These are phyloP conservation scores for Coturnix japonica DNA, from an alignment of 2,113 vertebrate species.

Conservation along the genomic window DNA sequence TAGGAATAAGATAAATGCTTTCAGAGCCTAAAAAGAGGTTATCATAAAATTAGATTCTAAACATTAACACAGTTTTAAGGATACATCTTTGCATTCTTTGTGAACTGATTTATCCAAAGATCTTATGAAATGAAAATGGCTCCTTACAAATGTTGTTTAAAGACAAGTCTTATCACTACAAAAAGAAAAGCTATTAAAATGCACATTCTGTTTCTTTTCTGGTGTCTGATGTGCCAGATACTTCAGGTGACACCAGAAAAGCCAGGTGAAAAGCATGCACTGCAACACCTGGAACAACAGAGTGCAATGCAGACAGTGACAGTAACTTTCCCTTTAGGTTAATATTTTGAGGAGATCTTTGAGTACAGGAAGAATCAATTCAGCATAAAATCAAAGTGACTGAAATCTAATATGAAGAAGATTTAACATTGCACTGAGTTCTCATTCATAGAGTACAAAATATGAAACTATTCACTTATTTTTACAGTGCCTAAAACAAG, in stretches of 20 bases:
- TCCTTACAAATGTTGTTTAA: not conserved
- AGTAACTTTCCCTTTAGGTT: not conserved
- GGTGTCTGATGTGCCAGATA: not conserved
- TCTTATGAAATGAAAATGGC: not conserved
- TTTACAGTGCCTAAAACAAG: not conserved
- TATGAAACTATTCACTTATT: not conserved
- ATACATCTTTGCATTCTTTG: not conserved
- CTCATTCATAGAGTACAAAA: not conserved
- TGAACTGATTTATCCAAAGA: not conserved
- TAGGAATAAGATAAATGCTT: not conserved
- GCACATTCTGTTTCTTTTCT: not conserved
- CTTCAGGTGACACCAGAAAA: not conserved
- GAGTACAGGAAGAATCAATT: not conserved
- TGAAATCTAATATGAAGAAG: not conserved
- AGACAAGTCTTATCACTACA: not conserved
- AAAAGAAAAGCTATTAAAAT: not conserved
- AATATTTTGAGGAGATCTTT: not conserved
- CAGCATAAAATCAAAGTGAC: not conserved
- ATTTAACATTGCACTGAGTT: not conserved
- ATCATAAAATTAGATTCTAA: not conserved
- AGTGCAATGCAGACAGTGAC: not conserved
- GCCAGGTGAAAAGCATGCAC: not conserved
- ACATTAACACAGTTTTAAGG: not conserved
- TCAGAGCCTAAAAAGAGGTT: not conserved
- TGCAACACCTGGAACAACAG: not conserved